These are phyloP conservation scores for Hippocampus zosterae DNA, from an alignment of 2,113 vertebrate genomes.

Conservation along the genomic window DNA sequence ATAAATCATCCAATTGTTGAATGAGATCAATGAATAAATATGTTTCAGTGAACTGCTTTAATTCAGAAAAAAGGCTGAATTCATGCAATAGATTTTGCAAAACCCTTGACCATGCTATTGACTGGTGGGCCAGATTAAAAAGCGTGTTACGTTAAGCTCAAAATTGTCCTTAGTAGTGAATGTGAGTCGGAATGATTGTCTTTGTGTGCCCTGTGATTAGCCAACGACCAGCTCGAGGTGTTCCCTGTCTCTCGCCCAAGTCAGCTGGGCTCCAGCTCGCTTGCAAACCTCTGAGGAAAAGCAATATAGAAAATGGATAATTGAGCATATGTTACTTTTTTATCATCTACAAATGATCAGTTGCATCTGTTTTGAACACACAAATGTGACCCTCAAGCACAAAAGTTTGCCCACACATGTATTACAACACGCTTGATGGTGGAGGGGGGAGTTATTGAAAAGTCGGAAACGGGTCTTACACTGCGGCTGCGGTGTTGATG, in stretches of 20 bases:
- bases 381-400: neutral
- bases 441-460: neutral
- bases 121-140: too few relatives aligned
- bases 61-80: too few relatives aligned
- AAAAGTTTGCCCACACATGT: neutral
- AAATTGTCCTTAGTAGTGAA: too few relatives aligned
- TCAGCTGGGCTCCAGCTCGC: neutral
- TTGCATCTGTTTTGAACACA: neutral
- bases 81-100: too few relatives aligned
- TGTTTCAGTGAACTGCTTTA: too few relatives aligned
- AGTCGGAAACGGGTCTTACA: slow-evolving; percentile 37
- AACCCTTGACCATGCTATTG: too few relatives aligned
- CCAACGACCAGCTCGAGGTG: neutral
- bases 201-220: too few relatives aligned
- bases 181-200: too few relatives aligned
- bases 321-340: neutral
- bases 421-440: neutral
- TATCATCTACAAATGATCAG: neutral
- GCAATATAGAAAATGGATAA: neutral
- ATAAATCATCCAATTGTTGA: too few relatives aligned
- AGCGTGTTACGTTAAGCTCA: too few relatives aligned
- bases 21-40: too few relatives aligned
- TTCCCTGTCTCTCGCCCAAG: neutral
- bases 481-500: slow-evolving; percentile 18
- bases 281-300: neutral